Conservation (phyloP, 2,888 invertebrate species). For the Nomada flava region DNA sequence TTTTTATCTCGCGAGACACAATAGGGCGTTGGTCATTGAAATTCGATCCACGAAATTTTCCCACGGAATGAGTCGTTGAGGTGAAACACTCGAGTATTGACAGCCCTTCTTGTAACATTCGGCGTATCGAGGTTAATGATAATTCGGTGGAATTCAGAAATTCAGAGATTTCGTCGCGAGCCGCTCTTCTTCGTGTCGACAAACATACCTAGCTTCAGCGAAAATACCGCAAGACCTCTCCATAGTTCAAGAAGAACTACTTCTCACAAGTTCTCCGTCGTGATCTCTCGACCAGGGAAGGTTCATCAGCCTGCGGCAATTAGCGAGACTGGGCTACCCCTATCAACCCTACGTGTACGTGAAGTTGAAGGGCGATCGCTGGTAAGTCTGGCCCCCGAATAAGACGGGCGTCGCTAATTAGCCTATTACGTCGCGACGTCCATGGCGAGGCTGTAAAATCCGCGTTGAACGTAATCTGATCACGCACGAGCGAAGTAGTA, state of each 20-base stretch:
- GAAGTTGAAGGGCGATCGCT: neutral
- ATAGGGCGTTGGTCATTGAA: neutral
- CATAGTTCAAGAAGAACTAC: neutral
- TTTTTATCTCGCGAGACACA: neutral
- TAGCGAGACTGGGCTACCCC: constrained; percentile 10
- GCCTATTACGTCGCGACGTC: constrained; percentile 50
- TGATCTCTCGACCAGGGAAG: neutral
- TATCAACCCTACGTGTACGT: no score
- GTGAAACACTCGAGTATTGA: no score
- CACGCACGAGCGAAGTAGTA: constrained; percentile 75
- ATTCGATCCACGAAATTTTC: neutral
- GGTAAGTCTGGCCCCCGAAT: neutral
- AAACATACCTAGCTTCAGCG: neutral
- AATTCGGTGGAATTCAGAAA: no score
- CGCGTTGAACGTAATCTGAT: constrained; percentile 77
- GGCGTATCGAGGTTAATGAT: no score
- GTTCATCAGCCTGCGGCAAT: constrained; percentile 28
- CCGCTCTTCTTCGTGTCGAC: neutral
- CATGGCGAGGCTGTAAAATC: constrained; percentile 57
- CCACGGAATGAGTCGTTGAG: no score
- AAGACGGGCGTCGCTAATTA: constrained; percentile 55
- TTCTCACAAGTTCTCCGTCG: neutral
- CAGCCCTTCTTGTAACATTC: no score
- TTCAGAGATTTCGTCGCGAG: no score
- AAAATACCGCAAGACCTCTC: neutral